Base-by-base conservation (phyloP, 2,113 vertebrate species). In the Vidua chalybeata region DNA sequence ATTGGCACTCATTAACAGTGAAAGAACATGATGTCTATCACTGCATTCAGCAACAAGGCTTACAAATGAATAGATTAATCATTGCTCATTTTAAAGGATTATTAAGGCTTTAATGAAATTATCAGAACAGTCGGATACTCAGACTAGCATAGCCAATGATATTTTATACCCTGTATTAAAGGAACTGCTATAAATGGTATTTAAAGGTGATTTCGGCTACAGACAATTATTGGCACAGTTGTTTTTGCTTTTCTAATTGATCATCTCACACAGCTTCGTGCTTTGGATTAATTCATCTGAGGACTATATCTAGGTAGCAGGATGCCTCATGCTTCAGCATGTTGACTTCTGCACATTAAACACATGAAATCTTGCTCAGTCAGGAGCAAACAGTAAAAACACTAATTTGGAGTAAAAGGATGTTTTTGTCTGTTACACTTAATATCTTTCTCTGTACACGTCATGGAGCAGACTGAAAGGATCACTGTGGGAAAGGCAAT, bases 41-140 rank as follows among this genome's bases (percentile, higher is more conserved):
- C 77, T 86, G 18, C 5, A 2, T 94, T 97, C 72, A 93, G 81
- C 78, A 87, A 78, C 64, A 59, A 54, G 28, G 30, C 77, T 97
- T 89, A 54, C 41, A 90, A 93, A 90, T 85, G 45, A 96, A 95
- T 89, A 74, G 71, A 91, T 91, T 96, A 94, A 92, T 96, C 85
- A 87, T 26, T 96, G 72, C 87, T 96, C 77, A 78, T 84, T 45
- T 92, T 59, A 73, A 92, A 58, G 37, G 55, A 49, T 83, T 83
- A 84, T 69, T 91, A 74, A 87, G 63, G 9, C 23, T 93, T 97
- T 94, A 94, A 94, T 92, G 73, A 90, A 86, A 90, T 85, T 95
- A 7, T 79, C 2, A 0, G 56, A 96, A 83, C 72, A 97, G 81
- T 96, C 61, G 86, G 72, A 79, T 79, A 83, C 17, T 19, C 43